Percentiles rank a stretch among this genome's conserved stretches.
phyloP scores from a whole-genome alignment of 2,797 vertebrate genomes.

The Rhadinocentrus ornatus region DNA sequence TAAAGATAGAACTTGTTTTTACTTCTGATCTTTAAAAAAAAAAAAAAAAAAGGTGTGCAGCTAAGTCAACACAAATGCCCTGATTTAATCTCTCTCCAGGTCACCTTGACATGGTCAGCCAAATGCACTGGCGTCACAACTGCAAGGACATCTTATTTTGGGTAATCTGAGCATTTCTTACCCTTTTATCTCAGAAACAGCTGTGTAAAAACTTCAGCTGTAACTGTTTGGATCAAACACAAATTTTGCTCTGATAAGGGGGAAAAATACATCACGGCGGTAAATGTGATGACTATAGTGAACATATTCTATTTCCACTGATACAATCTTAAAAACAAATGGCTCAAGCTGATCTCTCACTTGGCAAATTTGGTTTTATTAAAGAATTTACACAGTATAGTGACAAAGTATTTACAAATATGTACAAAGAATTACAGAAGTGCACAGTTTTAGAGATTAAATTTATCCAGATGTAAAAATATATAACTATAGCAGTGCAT shows the following conservation, averaged over 20 bases:
- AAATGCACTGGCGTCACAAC: constrained; percentile 16
- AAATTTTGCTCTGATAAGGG: constrained; percentile 21
- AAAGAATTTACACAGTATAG: constrained; percentile 55
- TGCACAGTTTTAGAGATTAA: constrained; percentile 42
- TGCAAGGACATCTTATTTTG: constrained; percentile 51
- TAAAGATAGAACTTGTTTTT: not conserved
- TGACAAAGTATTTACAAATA: constrained; percentile 68
- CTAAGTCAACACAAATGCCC: not conserved
- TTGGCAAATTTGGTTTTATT: constrained; percentile 66
- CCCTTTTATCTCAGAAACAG: constrained; percentile 52
- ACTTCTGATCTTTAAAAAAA: not conserved
- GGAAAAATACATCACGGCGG: constrained; percentile 6
- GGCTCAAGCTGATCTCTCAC: constrained; percentile 2
- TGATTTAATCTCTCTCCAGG: constrained; percentile 21
- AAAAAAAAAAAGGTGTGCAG: too few species aligned
- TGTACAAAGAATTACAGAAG: constrained; percentile 60
- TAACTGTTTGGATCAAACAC: constrained; percentile 31
- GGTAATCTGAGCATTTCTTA: constrained; percentile 9
- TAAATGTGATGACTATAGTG: constrained; percentile 2
- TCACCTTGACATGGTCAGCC: constrained; percentile 50
- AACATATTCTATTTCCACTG: not conserved
- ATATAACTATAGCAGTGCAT: constrained; percentile 28
- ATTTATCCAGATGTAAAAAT: constrained; percentile 39
- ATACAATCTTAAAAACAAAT: constrained; percentile 7
- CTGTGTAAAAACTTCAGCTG: constrained; percentile 2